phyloP scores from a whole-genome alignment of 2,888 invertebrate genomes.

The Idaea aversata region DNA sequence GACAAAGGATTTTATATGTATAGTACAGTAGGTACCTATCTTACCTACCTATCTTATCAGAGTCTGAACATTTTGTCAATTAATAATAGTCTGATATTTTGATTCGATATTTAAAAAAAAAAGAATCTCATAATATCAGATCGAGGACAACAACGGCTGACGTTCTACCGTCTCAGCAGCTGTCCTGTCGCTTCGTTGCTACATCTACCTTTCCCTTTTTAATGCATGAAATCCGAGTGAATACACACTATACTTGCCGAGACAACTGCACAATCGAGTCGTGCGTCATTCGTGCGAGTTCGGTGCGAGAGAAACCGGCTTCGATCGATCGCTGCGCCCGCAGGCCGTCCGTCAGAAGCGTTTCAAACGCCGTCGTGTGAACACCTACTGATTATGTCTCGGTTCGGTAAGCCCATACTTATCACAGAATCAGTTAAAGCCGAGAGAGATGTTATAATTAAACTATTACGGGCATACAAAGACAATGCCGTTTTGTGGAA shows the following conservation, averaged over 20 bases:
- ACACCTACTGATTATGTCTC: background rate
- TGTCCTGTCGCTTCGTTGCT: background rate
- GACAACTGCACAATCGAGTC: background rate
- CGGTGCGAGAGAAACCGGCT: background rate
- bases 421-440: background rate
- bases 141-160: too few relatives aligned
- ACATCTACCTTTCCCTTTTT: background rate
- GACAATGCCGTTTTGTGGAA: constrained; percentile 30
- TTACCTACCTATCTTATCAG: too few relatives aligned
- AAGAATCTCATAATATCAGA: too few relatives aligned
- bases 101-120: too few relatives aligned
- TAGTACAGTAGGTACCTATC: too few relatives aligned
- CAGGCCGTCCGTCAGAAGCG: background rate
- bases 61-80: too few relatives aligned
- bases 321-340: background rate
- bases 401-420: too few relatives aligned
- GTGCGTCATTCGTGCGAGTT: background rate
- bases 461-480: constrained; percentile 11
- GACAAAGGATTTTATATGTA: too few relatives aligned
- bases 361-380: background rate
- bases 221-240: background rate
- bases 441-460: constrained; percentile 5
- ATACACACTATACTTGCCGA: background rate
- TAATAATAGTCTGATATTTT: too few relatives aligned
- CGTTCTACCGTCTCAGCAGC: too few relatives aligned